phyloP scores from a whole-genome alignment of 2,888 invertebrate genomes.

The Dyspetes luteomarginatus region DNA sequence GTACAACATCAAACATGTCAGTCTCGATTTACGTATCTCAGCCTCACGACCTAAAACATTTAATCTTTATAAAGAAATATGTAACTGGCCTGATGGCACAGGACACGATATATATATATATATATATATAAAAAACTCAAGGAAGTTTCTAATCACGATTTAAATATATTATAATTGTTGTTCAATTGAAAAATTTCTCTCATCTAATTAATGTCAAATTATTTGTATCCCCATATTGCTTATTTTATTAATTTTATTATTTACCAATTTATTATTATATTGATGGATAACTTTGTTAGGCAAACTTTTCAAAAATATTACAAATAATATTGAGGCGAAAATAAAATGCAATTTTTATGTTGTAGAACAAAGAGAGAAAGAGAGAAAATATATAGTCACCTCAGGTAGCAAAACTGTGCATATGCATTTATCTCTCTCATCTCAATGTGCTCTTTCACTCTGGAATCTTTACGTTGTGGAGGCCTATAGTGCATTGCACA shows the following conservation, averaged over 20 bases:
- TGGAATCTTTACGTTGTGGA: conserved; percentile 18
- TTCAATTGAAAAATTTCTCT: neutral
- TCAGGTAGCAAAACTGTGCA: conserved; percentile 1
- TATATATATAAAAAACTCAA: neutral
- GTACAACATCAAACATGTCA: conserved; percentile 55
- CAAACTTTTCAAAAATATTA: too few species aligned
- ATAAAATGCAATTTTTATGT: too few species aligned
- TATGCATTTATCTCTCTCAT: neutral
- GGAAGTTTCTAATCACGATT: conserved; percentile 11
- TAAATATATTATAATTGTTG: neutral
- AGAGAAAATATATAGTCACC: too few species aligned
- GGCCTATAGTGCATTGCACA: conserved; percentile 30
- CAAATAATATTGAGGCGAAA: too few species aligned
- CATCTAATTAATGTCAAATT: too few species aligned
- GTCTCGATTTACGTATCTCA: conserved; percentile 56
- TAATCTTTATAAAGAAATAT: conserved; percentile 21
- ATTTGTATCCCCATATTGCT: too few species aligned
- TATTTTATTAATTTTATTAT: too few species aligned
- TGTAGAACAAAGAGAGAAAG: too few species aligned
- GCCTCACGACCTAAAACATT: conserved; percentile 47
- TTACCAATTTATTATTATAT: too few species aligned
- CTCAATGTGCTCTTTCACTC: conserved; percentile 6
- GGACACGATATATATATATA: conserved; percentile 13
- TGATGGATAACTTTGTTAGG: too few species aligned
- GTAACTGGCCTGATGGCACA: neutral